These are phyloP conservation scores for Colaptes auratus DNA, from an alignment of 2,113 vertebrate species.

Conservation along the genomic window DNA sequence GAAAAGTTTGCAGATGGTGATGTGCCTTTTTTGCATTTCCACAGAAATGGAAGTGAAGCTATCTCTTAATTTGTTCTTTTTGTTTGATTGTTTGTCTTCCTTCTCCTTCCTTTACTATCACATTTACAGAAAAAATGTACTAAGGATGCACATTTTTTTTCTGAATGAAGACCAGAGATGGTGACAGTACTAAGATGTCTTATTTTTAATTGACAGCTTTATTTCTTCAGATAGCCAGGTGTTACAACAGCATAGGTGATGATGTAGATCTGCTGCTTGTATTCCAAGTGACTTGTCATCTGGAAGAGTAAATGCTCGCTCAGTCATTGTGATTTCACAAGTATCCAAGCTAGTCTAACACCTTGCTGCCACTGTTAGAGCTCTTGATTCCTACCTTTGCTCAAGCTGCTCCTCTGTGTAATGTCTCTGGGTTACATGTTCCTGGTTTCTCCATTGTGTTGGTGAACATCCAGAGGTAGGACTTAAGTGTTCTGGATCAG, in stretches of 20 bases:
- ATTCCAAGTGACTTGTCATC: background rate
- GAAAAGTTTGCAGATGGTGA: background rate
- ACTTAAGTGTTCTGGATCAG: background rate
- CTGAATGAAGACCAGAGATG: background rate
- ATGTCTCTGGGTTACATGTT: background rate
- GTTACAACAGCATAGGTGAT: background rate
- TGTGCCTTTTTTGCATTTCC: background rate
- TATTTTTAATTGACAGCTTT: slow-evolving; percentile 29
- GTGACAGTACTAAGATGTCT: background rate
- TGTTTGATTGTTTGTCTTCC: background rate
- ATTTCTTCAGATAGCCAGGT: slow-evolving; percentile 5
- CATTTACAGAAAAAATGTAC: background rate
- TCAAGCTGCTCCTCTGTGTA: background rate
- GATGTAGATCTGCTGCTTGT: slow-evolving; percentile 14
- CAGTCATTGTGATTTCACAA: slow-evolving; percentile 18
- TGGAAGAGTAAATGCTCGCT: background rate
- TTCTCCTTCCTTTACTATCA: background rate
- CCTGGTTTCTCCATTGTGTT: background rate
- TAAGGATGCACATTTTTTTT: background rate
- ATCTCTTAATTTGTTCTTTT: background rate
- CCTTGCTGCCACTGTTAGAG: background rate
- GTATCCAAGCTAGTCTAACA: slow-evolving; percentile 19
- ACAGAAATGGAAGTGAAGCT: background rate
- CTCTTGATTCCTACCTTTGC: background rate
- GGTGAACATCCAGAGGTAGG: background rate